A percentile compares a stretch with the other conserved stretches of the same genome.
These are phyloP conservation scores for Osmerus mordax DNA, from an alignment of 2,113 vertebrate species.

Conservation along the genomic window DNA sequence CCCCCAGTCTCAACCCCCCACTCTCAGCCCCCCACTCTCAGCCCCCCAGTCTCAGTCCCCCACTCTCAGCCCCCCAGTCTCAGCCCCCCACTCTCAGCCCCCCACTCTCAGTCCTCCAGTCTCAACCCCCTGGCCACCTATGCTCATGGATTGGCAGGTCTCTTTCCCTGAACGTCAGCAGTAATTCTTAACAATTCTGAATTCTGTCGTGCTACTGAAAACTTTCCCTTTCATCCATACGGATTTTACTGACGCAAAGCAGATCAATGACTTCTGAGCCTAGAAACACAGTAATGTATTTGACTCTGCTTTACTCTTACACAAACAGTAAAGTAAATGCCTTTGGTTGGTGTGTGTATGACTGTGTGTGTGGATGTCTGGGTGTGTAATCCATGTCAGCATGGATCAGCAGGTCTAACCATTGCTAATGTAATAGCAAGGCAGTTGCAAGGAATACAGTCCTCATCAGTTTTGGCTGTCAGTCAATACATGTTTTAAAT, in stretches of 20 bases:
- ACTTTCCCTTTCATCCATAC: conserved; percentile 42
- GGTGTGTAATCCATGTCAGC: no score
- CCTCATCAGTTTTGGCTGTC: background rate
- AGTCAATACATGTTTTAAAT: background rate
- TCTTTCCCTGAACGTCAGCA: conserved; percentile 1
- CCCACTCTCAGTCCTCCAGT: no score
- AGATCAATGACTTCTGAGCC: conserved; percentile 35
- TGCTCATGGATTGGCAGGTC: no score
- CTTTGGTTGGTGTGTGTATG: background rate
- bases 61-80: no score
- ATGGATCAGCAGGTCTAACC: background rate
- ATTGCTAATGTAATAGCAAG: background rate
- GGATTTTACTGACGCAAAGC: conserved; percentile 46
- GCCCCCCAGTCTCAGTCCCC: no score
- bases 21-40: no score
- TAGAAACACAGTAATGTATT: conserved; percentile 41
- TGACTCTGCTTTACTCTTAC: conserved; percentile 24
- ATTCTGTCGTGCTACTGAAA: conserved; percentile 12
- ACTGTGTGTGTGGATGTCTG: background rate
- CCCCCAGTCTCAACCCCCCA: no score
- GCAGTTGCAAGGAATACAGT: background rate
- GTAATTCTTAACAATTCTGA: background rate
- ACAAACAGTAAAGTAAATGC: background rate
- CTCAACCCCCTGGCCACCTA: no score
- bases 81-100: no score